Conservation (phyloP, 2,113 vertebrate species). For the human region DNA sequence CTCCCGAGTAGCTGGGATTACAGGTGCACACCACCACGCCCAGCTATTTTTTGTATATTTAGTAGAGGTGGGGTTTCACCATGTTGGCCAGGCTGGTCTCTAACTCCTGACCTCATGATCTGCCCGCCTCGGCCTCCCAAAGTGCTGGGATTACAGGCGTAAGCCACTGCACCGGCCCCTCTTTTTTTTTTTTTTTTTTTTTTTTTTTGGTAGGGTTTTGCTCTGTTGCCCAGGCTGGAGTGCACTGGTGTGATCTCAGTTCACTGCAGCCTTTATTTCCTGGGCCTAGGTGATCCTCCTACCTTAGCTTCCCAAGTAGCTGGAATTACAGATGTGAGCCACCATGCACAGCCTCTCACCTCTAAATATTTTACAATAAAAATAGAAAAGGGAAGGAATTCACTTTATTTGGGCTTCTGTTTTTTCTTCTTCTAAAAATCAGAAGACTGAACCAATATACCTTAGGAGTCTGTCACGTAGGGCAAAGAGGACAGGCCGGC, state of each 20-base stretch:
- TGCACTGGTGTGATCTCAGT: background rate
- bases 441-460: background rate
- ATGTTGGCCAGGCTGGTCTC: no score
- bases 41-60: no score
- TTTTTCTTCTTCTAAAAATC: background rate
- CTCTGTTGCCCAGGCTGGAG: background rate
- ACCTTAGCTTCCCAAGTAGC: background rate
- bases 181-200: background rate
- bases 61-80: no score
- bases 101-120: background rate
- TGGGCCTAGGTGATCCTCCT: background rate
- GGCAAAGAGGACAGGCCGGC: background rate
- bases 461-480: background rate
- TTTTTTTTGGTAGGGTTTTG: background rate
- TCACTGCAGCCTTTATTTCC: background rate
- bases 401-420: background rate
- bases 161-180: no score
- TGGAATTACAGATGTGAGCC: background rate
- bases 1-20: background rate
- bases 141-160: background rate
- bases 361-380: background rate
- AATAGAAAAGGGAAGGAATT: background rate
- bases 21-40: accelerated
- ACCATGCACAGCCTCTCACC: background rate
- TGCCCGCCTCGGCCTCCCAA: background rate